Evolutionary conservation across 2,888 invertebrate species (phyloP).

Genomic region (Drosophila gaucha): DNA sequence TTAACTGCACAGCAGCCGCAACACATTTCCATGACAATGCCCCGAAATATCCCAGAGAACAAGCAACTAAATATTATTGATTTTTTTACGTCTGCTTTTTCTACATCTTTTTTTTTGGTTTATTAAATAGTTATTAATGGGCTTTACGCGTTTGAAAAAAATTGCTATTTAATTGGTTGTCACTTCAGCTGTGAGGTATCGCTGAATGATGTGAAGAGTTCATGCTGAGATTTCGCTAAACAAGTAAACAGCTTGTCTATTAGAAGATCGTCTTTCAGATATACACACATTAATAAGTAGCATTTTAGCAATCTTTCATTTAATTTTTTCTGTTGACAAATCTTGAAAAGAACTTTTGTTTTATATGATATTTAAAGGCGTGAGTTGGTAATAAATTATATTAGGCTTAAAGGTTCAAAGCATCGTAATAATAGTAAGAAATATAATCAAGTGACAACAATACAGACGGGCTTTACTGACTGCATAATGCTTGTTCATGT

Average conservation of each 20-base stretch:
- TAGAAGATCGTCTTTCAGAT: constrained; percentile 2
- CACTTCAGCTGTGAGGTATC: constrained; percentile 55
- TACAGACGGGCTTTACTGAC: no score
- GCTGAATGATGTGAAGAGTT: constrained; percentile 39
- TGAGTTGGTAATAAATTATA: constrained; percentile 24
- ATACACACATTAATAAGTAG: constrained; percentile 21
- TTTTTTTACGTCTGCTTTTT: constrained; percentile 11
- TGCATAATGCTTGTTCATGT: no score
- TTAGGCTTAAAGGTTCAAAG: background rate
- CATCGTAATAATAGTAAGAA: background rate
- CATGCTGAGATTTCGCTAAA: constrained; percentile 27
- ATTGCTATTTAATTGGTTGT: constrained; percentile 75
- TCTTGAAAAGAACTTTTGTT: constrained; percentile 6
- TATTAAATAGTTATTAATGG: constrained; percentile 62
- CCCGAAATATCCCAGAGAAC: constrained; percentile 10
- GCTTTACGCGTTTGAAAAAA: constrained; percentile 64
- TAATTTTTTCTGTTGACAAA: constrained; percentile 29
- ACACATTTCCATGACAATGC: constrained; percentile 66
- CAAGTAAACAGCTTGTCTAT: constrained; percentile 3
- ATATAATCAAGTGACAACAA: background rate
- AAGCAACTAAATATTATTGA: constrained; percentile 50
- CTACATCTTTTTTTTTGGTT: background rate
- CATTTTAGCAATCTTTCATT: constrained; percentile 16
- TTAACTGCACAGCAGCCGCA: constrained; percentile 56
- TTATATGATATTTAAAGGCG: constrained; percentile 2